Percentiles rank a stretch among this genome's conserved stretches.
Evolutionary conservation across 2,113 vertebrate species (phyloP).

Genomic region (Oceanodroma tethys): DNA sequence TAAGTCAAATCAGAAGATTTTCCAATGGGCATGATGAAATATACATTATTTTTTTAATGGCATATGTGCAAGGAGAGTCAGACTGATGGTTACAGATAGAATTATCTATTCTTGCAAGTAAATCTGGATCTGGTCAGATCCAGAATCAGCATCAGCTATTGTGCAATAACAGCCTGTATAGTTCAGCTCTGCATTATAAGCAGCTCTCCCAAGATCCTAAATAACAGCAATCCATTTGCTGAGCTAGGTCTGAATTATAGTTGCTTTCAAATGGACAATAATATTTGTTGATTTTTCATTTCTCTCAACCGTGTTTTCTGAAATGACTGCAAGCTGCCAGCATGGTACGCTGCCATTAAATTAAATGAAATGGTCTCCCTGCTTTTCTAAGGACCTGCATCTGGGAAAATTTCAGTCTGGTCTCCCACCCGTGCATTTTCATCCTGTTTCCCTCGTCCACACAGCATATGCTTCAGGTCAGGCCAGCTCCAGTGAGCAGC

Average conservation of each 20-base stretch:
- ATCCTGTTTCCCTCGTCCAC: not conserved
- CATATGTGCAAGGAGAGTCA: not conserved
- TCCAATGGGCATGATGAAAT: not conserved
- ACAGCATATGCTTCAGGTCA: not conserved
- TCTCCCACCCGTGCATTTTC: not conserved
- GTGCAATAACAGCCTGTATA: not conserved
- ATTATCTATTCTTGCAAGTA: not conserved
- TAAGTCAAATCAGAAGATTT: not conserved
- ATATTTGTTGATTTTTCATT: slow-evolving; percentile 59
- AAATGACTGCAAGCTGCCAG: slow-evolving; percentile 9
- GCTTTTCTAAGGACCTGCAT: not conserved
- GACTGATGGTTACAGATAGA: not conserved
- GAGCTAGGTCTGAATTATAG: slow-evolving; percentile 50
- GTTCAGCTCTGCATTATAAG: fast-evolving
- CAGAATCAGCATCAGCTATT: not conserved
- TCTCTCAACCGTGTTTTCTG: slow-evolving; percentile 34
- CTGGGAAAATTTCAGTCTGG: not conserved
- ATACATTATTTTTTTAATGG: not conserved
- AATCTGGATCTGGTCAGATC: not conserved
- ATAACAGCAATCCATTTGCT: slow-evolving; percentile 41
- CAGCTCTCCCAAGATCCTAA: not conserved
- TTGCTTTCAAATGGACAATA: slow-evolving; percentile 53
- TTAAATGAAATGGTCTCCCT: not conserved
- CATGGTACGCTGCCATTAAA: not conserved
- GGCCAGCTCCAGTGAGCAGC: not conserved